Base-by-base conservation (phyloP, 2,888 invertebrate species). In the Athalia cordata region DNA sequence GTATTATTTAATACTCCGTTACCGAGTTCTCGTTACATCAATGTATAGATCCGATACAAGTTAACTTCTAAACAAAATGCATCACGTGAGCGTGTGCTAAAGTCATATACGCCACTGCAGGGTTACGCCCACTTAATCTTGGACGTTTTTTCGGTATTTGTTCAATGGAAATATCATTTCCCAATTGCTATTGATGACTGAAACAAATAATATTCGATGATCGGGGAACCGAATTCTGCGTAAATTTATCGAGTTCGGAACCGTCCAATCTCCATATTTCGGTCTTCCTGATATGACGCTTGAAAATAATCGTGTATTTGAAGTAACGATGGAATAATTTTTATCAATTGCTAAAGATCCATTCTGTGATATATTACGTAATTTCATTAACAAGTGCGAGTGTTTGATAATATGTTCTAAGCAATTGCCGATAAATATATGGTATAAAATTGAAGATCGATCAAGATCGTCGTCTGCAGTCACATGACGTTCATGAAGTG, bases 401-500 rank as follows among this genome's bases (percentile, higher is more conserved):
- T 5, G 47, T 4, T 2, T 13, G 50, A 50, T 50, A 50, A 50
- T 50, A 8, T 6, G 13, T 67, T 3, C 11, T 29, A 61, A 52
- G 9, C 9, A 57, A 70, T 47, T 47, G 5, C 11, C 7, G n/a
- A 47, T 43, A 66, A 55, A 62, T 45, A 43, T 29, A 57, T 29
- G 64, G 57, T 52, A 57, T 29, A 62, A 72, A 74, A 11, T 57
- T 52, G 13, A 15, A 43, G 9, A 45, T 9, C 11, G 29, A 57
- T 29, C 29, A 15, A 80, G 81, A 80, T 82, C 79, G 84, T 83
- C 83, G 83, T 84, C 84, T 84, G 83, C 83, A 86, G 88, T 89
- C 89, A 89, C 88, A 88, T 89, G 89, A 89, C 85, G 57, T 61
- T 68, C 11, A 43, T 11, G 29, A 7, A 29, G 13, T 61, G 29